phyloP scores from a whole-genome alignment of 1,140 invertebrate species.

The Saccostrea cuccullata region DNA sequence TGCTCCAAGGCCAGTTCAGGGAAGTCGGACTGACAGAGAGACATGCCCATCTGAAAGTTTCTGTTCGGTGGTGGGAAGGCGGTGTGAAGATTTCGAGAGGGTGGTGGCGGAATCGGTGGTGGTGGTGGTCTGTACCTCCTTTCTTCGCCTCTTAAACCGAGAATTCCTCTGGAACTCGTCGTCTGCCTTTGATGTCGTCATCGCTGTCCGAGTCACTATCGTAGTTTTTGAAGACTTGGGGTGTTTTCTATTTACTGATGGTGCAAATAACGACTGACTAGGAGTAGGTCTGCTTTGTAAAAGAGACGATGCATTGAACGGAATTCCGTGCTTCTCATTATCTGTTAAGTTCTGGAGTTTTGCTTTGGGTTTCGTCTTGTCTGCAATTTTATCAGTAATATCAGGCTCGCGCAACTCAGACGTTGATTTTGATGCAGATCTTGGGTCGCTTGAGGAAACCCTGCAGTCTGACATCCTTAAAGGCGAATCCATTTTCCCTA shows the following conservation, averaged over 20 bases:
- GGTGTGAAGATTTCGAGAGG: not conserved
- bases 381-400: not conserved
- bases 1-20: conserved; percentile 52
- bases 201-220: not conserved
- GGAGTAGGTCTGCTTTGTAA: not conserved
- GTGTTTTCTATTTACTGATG: not conserved
- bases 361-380: not conserved
- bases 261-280: not conserved
- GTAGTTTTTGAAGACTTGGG: not conserved
- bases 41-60: not conserved
- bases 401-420: not conserved
- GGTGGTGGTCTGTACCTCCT: not conserved
- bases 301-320: not conserved
- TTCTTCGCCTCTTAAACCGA: not conserved
- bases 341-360: not conserved
- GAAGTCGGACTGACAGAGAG: conserved; percentile 53
- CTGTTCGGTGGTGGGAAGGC: not conserved
- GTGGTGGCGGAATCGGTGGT: not conserved
- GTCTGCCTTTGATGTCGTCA: not conserved
- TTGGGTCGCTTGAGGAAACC: not conserved
- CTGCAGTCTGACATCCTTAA: not conserved
- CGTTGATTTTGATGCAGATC: not conserved
- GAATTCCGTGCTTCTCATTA: not conserved
- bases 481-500: not conserved
- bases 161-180: not conserved